Percentiles rank a stretch among this genome's conserved stretches.
phyloP scores from a whole-genome alignment of 1,140 invertebrate species.

The Caenorhabditis tropicalis region DNA sequence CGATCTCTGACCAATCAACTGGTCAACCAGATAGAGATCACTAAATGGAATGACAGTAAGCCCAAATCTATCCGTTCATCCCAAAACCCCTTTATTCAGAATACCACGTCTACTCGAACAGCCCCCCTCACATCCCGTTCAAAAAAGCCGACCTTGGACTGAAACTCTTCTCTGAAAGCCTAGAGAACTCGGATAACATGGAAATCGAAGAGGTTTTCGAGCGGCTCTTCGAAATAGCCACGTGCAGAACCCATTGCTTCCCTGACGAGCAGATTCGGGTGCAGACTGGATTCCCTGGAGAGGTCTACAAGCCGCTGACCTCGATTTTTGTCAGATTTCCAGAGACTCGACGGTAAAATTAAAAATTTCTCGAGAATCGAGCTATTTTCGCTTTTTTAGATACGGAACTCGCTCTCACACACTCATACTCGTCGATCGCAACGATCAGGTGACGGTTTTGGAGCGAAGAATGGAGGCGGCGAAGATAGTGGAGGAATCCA shows the following conservation, averaged over 20 bases:
- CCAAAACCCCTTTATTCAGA: slow-evolving; percentile 37
- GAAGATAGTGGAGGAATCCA: background rate
- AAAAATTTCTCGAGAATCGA: background rate
- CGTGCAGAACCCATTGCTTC: slow-evolving; percentile 33
- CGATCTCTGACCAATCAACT: slow-evolving; percentile 51
- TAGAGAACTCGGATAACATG: slow-evolving; percentile 24
- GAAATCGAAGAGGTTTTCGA: background rate
- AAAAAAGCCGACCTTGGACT: slow-evolving; percentile 60
- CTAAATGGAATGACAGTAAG: slow-evolving; percentile 52
- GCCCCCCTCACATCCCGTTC: slow-evolving; percentile 55
- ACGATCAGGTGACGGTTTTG: slow-evolving; percentile 58
- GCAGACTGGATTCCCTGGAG: slow-evolving; percentile 54
- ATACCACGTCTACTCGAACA: slow-evolving; percentile 61
- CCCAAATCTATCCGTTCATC: background rate
- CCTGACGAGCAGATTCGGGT: slow-evolving; percentile 52
- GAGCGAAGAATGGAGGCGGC: slow-evolving; percentile 56
- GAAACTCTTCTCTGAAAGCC: slow-evolving; percentile 35
- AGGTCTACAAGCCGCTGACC: slow-evolving; percentile 52
- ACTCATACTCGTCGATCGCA: slow-evolving; percentile 58
- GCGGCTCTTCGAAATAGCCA: slow-evolving; percentile 17
- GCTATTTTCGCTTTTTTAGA: background rate
- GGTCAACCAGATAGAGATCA: slow-evolving; percentile 46
- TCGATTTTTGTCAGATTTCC: slow-evolving; percentile 57
- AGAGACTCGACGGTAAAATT: background rate
- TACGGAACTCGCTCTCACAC: slow-evolving; percentile 57